Evolutionary conservation across 23 tunicate species (phyloP).

Genomic region (Ascidia mentula): DNA sequence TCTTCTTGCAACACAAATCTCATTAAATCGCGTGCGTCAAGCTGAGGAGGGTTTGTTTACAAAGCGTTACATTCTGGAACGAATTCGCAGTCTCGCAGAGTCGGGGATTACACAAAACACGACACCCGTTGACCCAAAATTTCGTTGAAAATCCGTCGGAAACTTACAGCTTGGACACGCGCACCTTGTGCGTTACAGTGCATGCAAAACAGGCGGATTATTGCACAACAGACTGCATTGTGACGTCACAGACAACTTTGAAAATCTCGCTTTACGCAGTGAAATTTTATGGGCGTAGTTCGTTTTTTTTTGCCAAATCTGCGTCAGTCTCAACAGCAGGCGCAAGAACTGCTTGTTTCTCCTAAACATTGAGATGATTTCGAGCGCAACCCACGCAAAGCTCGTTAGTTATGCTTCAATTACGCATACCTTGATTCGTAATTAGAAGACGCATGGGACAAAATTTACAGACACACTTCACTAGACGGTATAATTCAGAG

Average conservation of each 20-base stretch:
- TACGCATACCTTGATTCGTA: not conserved
- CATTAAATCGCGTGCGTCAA: too few species aligned
- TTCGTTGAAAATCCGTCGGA: not conserved
- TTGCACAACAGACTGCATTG: not conserved
- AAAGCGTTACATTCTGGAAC: not conserved
- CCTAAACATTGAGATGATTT: not conserved
- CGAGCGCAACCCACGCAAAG: not conserved
- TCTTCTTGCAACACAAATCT: too few species aligned
- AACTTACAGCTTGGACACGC: not conserved
- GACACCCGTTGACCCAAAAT: slow-evolving; percentile 1
- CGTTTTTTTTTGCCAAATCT: not conserved
- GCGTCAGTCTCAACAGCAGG: not conserved
- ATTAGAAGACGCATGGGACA: not conserved
- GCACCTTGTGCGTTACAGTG: not conserved
- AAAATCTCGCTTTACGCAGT: not conserved
- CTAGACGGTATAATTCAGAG: not conserved
- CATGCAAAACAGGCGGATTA: not conserved
- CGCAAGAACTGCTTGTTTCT: not conserved
- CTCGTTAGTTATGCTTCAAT: not conserved
- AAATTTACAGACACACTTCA: not conserved
- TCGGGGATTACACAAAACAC: not conserved
- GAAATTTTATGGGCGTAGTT: not conserved
- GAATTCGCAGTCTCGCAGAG: too few species aligned
- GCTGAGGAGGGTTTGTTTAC: too few species aligned
- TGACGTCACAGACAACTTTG: not conserved